Evolutionary conservation across 1,140 invertebrate genomes (phyloP), one percentile per base, ranked within the genome.

Genomic region (Adoxophyes honmai): DNA sequence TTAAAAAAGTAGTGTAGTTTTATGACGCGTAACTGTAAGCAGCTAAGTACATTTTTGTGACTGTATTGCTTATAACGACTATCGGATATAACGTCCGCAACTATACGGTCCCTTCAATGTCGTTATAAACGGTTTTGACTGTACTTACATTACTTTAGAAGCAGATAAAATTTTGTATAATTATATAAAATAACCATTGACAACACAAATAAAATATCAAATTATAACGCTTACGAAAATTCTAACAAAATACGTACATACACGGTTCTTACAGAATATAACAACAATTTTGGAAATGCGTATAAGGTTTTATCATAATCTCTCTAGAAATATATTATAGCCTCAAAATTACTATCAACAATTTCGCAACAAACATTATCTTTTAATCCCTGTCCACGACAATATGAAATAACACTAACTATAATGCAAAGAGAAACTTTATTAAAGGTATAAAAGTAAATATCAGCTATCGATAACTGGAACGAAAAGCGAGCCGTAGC

Each of bases 201-300:
- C 42, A 48, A 48, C 42, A 48, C n/a, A 48, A 48, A 48, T 48
- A 48, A 48, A 48, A 48, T 48, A 4, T 48, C 21, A 48, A 48
- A 1, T 28, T 21, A 48, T 18, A 48, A 28, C 11, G n/a, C 16
- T 28, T 48, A 48, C n/a, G 11, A 33, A n/a, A 48, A 48, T n/a
- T 11, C 42, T 48, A 28, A 28, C 8, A 7, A 48, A 28, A 15
- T 28, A 48, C n/a, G 21, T 11, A 21, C 18, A 3, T 28, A 21
- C 28, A 21, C 16, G 16, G 7, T 11, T 13, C 18, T 28, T 21
- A 48, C 21, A 48, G 21, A 28, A 48, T n/a, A 28, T 48, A 28
- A 14, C 39, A 48, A 18, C 42, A 44, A 21, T 44, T 14, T 21
- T 11, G 11, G n/a, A 48, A 48, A 48, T 48, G 42, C 21, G 16